These are phyloP conservation scores for Actias luna DNA, from an alignment of 2,888 invertebrate genomes.

Conservation along the genomic window DNA sequence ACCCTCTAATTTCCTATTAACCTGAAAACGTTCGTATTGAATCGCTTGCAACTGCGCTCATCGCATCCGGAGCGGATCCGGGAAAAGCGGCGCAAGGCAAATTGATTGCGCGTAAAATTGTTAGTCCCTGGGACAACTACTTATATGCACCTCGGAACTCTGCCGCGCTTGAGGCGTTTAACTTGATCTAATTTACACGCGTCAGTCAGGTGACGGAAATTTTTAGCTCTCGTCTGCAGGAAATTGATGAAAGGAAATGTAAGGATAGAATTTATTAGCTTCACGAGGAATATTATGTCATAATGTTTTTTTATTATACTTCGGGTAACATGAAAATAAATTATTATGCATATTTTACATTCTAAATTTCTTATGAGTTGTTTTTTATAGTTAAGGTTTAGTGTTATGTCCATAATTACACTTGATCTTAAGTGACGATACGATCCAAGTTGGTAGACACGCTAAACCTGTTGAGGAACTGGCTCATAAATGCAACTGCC, in stretches of 20 bases:
- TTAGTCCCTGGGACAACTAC: constrained; percentile 61
- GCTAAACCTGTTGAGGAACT: too few species aligned
- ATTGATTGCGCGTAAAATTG: constrained; percentile 74
- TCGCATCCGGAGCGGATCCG: constrained; percentile 36
- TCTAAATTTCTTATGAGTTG: too few species aligned
- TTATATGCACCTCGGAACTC: constrained; percentile 64
- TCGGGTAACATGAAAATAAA: too few species aligned
- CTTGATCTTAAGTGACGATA: too few species aligned
- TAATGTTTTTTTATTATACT: too few species aligned
- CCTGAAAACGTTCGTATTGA: not conserved
- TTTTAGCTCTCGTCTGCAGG: constrained; percentile 31
- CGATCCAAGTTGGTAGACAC: too few species aligned
- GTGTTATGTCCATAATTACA: too few species aligned
- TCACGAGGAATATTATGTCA: not conserved
- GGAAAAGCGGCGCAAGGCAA: constrained; percentile 53
- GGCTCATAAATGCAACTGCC: too few species aligned
- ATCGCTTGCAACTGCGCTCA: not conserved
- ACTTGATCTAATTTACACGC: constrained; percentile 61
- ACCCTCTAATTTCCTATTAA: not conserved
- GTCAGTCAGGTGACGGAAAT: constrained; percentile 40
- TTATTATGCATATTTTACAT: too few species aligned
- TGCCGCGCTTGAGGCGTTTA: constrained; percentile 37
- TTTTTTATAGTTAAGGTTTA: too few species aligned
- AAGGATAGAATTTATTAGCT: not conserved
- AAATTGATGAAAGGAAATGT: constrained; percentile 37